Base-by-base conservation (phyloP, 1,140 invertebrate species). In the Muscidifurax raptorellus region DNA sequence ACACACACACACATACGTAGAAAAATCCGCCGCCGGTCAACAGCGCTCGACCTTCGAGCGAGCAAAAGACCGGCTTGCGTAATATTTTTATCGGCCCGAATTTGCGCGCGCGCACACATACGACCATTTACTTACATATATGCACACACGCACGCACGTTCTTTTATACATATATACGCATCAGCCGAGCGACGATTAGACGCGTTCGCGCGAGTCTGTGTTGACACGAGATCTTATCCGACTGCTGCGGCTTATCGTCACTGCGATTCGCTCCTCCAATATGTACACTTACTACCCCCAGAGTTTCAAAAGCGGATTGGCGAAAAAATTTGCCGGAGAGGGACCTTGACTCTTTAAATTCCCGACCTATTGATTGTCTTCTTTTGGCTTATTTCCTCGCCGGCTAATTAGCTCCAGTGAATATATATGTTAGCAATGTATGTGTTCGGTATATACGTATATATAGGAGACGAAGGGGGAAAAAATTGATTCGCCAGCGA, bases 1-100 rank as follows among this genome's bases (percentile, higher is more conserved):
- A 36, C 13, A 27, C 40, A 18, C 18, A 32, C 76, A 47, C 67
- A 74, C 25, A 66, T 66, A 76, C 36, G 22, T 4, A 59, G 6
- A n/a, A 59, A 59, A 7, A 22, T 18, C 22, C 52, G 36, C 36
- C 36, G 44, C 13, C 59, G 36, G 18, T 75, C 78, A 66, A 80
- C 78, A 67, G 40, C 76, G 76, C 85, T 88, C 89, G 92, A 91
- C 92, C 92, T 93, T 92, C 91, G 89, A 82, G 52, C 52, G 86
- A 86, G 82, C 86, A 86, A 80, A 82, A 67, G 47, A 7, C 7
- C 25, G 28, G 25, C 87, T 93, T 93, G 91, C 91, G 91, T 91
- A 93, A 93, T 90, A 89, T 89, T 90, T 91, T 92, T 92, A 92
- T 92, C 92, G 87, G 87, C 87, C 88, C 87, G 91, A 92, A 91